These are phyloP conservation scores for Clangula hyemalis DNA, from an alignment of 2,797 vertebrate species.

Conservation along the genomic window DNA sequence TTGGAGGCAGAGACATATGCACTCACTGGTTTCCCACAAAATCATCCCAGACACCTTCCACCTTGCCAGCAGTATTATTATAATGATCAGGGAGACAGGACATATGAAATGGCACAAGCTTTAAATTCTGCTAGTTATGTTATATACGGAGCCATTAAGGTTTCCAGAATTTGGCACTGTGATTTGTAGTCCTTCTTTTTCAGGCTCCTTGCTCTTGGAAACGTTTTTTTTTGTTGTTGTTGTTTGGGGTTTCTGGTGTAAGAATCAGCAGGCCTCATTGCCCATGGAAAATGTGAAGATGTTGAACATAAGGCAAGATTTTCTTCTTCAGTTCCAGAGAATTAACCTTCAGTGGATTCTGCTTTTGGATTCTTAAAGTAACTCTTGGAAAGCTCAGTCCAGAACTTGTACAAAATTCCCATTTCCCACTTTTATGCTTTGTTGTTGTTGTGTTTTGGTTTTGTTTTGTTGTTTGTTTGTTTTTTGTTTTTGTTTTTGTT, in stretches of 20 bases:
- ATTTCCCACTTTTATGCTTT: neutral
- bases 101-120: neutral
- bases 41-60: neutral
- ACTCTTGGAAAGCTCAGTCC: neutral
- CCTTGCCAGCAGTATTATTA: accelerated
- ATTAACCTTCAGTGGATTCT: neutral
- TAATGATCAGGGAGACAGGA: neutral
- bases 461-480: too few species aligned
- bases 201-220: neutral
- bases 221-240: neutral
- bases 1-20: neutral
- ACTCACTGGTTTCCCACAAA: neutral
- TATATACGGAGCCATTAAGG: neutral
- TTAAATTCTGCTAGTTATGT: neutral
- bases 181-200: neutral
- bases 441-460: too few species aligned
- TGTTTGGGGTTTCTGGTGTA: neutral
- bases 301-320: neutral
- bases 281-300: neutral
- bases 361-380: neutral
- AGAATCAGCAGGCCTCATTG: neutral
- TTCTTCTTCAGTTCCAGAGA: neutral
- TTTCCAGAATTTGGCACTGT: neutral
- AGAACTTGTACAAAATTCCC: neutral
- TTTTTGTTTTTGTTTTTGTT: neutral